phyloP scores from a whole-genome alignment of 2,888 invertebrate species.

The Laothoe populi region DNA sequence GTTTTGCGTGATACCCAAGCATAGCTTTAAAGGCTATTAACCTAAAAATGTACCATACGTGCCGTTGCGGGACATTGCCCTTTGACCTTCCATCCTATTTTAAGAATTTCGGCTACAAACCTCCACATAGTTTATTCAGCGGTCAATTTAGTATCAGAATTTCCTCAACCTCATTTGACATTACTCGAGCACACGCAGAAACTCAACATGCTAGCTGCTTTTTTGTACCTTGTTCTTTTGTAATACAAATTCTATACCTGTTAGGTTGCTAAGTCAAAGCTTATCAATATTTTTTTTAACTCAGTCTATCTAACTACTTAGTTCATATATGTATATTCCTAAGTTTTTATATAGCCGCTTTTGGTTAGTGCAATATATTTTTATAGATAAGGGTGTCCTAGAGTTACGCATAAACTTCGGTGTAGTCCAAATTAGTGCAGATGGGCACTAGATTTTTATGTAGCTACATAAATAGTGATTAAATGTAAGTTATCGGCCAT shows the following conservation, averaged over 20 bases:
- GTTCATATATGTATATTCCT: too few relatives aligned
- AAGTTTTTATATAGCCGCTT: too few relatives aligned
- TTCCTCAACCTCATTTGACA: not conserved
- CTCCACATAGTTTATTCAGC: not conserved
- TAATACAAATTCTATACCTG: not conserved
- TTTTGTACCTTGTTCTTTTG: not conserved
- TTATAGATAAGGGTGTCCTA: too few relatives aligned
- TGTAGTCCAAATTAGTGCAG: too few relatives aligned
- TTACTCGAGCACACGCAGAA: not conserved
- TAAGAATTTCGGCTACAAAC: not conserved
- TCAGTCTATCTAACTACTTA: too few relatives aligned
- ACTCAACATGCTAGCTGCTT: not conserved
- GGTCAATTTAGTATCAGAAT: not conserved
- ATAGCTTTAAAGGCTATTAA: not conserved
- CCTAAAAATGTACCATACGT: not conserved
- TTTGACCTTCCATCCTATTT: not conserved
- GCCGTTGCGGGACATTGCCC: not conserved
- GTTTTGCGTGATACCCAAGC: not conserved
- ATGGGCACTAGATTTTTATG: too few relatives aligned
- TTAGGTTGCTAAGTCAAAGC: too few relatives aligned
- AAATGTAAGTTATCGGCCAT: too few relatives aligned
- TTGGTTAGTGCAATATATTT: too few relatives aligned
- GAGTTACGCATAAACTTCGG: too few relatives aligned
- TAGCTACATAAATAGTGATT: too few relatives aligned
- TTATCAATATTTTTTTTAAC: too few relatives aligned